Evolutionary conservation across 1,140 invertebrate genomes (phyloP).

Genomic region (Drosophila malerkotliana): DNA sequence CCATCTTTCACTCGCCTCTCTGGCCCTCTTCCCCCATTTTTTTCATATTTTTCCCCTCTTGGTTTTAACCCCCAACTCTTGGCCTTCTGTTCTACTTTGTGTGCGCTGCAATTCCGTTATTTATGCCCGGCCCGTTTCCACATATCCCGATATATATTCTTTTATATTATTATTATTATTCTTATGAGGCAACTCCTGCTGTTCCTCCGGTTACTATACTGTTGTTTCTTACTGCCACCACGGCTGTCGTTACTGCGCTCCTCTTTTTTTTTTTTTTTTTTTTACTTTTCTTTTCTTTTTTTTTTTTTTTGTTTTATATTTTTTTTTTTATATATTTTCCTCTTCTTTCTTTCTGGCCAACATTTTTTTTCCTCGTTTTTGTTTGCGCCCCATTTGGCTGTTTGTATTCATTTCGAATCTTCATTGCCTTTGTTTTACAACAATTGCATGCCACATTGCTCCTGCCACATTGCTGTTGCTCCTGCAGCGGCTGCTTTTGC

Average conservation of each 20-base stretch:
- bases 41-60: background rate
- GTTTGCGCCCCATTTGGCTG: slow-evolving; percentile 50
- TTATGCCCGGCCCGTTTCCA: slow-evolving; percentile 43
- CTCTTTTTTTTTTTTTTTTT: slow-evolving; percentile 18
- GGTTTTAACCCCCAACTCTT: background rate
- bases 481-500: background rate
- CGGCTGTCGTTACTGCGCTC: slow-evolving; percentile 28
- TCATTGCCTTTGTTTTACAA: slow-evolving; percentile 80
- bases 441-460: slow-evolving; percentile 69
- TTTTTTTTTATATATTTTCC: slow-evolving; percentile 23
- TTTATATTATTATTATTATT: slow-evolving; percentile 48
- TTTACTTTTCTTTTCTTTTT: background rate
- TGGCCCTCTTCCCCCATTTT: slow-evolving; percentile 1
- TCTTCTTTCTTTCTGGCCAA: slow-evolving; percentile 21
- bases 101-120: slow-evolving; percentile 49
- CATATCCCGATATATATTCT: slow-evolving; percentile 36
- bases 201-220: slow-evolving; percentile 21
- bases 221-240: slow-evolving; percentile 25
- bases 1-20: slow-evolving; percentile 1
- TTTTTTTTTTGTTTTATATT: background rate
- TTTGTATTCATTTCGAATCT: slow-evolving; percentile 70
- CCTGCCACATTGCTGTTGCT: slow-evolving; percentile 17
- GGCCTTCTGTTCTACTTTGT: slow-evolving; percentile 36
- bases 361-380: slow-evolving; percentile 1
- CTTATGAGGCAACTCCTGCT: slow-evolving; percentile 59